A percentile compares a stretch with the other conserved stretches of the same genome.
Evolutionary conservation across 2,888 invertebrate species (phyloP).

Genomic region (Pachycephus smyrnensis): DNA sequence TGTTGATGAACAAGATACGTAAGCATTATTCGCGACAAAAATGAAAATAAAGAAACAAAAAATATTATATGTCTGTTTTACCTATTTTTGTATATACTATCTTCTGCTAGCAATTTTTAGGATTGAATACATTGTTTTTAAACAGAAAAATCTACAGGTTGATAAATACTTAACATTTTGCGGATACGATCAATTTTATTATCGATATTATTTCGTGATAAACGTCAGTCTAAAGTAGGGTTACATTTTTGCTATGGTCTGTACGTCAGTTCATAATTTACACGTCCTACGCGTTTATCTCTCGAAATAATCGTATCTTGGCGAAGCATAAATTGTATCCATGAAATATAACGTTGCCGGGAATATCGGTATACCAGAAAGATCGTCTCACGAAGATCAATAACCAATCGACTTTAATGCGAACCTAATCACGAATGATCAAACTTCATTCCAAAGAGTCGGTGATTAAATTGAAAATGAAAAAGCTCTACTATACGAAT

Average conservation of each 20-base stretch:
- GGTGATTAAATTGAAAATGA: neutral
- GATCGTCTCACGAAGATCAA: neutral
- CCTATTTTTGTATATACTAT: neutral
- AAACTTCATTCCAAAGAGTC: neutral
- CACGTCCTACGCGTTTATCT: conserved; percentile 54
- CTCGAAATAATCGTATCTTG: conserved; percentile 51
- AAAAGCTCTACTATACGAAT: neutral
- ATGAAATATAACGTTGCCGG: conserved; percentile 37
- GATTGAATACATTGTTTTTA: neutral
- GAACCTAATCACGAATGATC: neutral
- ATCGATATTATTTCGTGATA: neutral
- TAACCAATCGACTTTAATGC: neutral
- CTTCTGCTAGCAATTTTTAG: neutral
- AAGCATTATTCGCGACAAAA: neutral
- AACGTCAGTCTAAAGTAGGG: neutral
- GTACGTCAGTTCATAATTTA: conserved; percentile 54
- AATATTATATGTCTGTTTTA: too few relatives aligned
- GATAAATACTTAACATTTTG: neutral
- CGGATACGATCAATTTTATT: neutral
- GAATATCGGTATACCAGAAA: too few relatives aligned
- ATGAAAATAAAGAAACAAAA: neutral
- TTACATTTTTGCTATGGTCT: conserved; percentile 38
- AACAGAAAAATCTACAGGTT: too few relatives aligned
- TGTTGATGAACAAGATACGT: neutral
- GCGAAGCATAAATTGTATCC: conserved; percentile 51